A percentile compares a stretch with the other conserved stretches of the same genome.
phyloP scores from a whole-genome alignment of 2,113 vertebrate genomes.

The Xenopus borealis region DNA sequence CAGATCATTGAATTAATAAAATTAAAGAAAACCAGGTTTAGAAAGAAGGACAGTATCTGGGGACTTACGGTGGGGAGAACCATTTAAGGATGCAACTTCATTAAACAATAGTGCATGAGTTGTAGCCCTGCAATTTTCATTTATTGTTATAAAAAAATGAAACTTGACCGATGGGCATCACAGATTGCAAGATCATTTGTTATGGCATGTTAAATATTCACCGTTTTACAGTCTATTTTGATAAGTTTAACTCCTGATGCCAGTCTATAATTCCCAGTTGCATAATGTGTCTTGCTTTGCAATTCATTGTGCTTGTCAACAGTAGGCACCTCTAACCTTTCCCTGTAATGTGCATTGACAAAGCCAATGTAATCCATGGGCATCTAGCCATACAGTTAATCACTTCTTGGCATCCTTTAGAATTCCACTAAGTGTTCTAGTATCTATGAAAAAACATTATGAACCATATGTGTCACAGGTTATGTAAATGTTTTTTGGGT shows the following conservation, averaged over 20 bases:
- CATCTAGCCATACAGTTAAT: constrained; percentile 7
- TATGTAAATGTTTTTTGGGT: constrained; percentile 3
- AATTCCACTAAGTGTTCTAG: not conserved
- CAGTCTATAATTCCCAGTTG: not conserved
- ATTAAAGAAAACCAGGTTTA: too few species aligned
- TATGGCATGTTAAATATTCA: too few species aligned
- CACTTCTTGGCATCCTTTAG: not conserved
- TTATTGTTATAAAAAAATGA: too few species aligned
- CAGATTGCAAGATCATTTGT: too few species aligned
- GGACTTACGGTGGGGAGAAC: too few species aligned
- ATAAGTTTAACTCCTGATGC: not conserved
- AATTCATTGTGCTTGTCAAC: not conserved
- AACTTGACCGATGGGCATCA: too few species aligned
- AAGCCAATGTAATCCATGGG: constrained; percentile 6
- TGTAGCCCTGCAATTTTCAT: too few species aligned
- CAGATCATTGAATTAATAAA: too few species aligned
- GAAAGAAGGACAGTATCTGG: too few species aligned
- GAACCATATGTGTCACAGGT: constrained; percentile 19
- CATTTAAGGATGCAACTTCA: too few species aligned
- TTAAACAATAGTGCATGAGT: too few species aligned
- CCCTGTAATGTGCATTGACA: not conserved
- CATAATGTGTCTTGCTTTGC: not conserved
- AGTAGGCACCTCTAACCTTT: not conserved
- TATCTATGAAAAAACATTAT: constrained; percentile 29
- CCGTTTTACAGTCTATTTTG: too few species aligned